Conservation (phyloP, 2,888 invertebrate genomes). For the Hirtodrosophila trivittata region DNA sequence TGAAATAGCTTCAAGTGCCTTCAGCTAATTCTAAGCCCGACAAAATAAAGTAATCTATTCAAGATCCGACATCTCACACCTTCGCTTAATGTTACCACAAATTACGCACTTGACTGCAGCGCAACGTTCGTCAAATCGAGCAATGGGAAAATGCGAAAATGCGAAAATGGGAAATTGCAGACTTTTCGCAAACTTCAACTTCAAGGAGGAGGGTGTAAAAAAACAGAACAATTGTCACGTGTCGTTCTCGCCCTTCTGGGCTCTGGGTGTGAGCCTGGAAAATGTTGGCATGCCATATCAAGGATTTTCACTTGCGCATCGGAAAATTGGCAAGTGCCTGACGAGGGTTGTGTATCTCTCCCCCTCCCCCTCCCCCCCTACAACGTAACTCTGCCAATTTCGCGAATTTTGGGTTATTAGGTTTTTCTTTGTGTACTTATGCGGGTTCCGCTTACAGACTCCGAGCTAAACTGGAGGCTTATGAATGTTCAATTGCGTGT, state of each 20-base stretch:
- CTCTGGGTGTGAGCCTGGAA: slow-evolving; percentile 42
- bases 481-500: slow-evolving; percentile 72
- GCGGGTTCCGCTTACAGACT: slow-evolving; percentile 55
- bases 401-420: slow-evolving; percentile 70
- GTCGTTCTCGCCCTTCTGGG: slow-evolving; percentile 42
- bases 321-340: slow-evolving; percentile 58
- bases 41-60: slow-evolving; percentile 54
- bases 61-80: slow-evolving; percentile 16
- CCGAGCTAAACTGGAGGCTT: too few species aligned
- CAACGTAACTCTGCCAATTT: slow-evolving; percentile 48
- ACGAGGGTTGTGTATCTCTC: slow-evolving; percentile 20
- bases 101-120: slow-evolving; percentile 74
- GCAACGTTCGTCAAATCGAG: slow-evolving; percentile 47
- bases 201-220: slow-evolving; percentile 1
- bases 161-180: slow-evolving; percentile 62
- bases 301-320: slow-evolving; percentile 64
- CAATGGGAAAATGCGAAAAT: too few species aligned
- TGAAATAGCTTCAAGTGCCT: slow-evolving; percentile 8
- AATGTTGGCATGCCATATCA: slow-evolving; percentile 64
- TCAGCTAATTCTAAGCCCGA: slow-evolving; percentile 22
- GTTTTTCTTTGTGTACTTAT: slow-evolving; percentile 50
- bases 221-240: slow-evolving; percentile 75
- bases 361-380: slow-evolving; percentile 2
- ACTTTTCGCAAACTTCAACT: slow-evolving; percentile 38
- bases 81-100: slow-evolving; percentile 51